Evolutionary conservation across 64 coral and sea anemone species (phyloP).

Genomic region (Catalaphyllia jardinei): DNA sequence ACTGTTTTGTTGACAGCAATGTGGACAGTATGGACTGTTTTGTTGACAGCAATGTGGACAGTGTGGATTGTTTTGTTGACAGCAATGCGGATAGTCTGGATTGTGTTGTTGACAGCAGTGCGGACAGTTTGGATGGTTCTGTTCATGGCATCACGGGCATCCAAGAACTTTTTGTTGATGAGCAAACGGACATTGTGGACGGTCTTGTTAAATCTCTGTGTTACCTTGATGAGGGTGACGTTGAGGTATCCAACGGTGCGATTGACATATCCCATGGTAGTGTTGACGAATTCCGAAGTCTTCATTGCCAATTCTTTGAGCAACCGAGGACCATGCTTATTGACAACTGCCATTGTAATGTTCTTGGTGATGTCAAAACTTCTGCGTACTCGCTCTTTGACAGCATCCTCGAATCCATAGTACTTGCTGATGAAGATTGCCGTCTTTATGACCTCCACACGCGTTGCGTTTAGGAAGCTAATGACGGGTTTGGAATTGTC

Average conservation of each 20-base stretch:
- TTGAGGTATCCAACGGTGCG: conserved; percentile 41
- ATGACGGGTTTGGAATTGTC: conserved; percentile 35
- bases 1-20: conserved; percentile 1
- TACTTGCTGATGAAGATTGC: conserved; percentile 74
- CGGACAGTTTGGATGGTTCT: background rate
- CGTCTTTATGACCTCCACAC: conserved; percentile 61
- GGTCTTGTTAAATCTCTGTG: conserved; percentile 4
- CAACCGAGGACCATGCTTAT: conserved; percentile 44
- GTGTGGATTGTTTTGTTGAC: background rate
- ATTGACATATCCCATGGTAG: conserved; percentile 64
- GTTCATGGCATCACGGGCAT: background rate
- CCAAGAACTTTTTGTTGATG: background rate
- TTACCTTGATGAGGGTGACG: conserved; percentile 20
- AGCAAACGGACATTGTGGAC: background rate
- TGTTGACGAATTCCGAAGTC: conserved; percentile 58
- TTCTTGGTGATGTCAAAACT: conserved; percentile 19
- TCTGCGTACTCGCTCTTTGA: conserved; percentile 23
- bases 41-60: background rate
- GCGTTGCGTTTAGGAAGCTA: conserved; percentile 53
- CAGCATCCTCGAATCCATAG: conserved; percentile 67
- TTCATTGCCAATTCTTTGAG: conserved; percentile 31
- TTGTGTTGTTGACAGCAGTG: background rate
- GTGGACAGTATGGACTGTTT: background rate
- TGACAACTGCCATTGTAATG: conserved; percentile 16
- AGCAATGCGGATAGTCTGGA: background rate